Percentiles rank a stretch among this genome's conserved stretches.
phyloP scores from a whole-genome alignment of 2,888 invertebrate genomes.

The Lasioglossum vierecki region DNA sequence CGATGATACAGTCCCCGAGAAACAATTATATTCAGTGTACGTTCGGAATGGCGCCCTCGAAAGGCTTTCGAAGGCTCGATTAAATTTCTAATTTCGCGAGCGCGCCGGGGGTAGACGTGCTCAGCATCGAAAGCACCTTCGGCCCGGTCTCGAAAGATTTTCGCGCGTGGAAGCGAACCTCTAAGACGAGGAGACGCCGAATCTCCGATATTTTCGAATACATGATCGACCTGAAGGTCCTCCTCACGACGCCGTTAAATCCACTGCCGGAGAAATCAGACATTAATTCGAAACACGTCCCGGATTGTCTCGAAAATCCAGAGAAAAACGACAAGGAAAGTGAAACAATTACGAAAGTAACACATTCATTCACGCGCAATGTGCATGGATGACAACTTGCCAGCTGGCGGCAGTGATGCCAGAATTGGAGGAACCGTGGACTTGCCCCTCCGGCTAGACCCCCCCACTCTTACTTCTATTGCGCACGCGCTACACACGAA shows the following conservation, averaged over 20 bases:
- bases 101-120: background rate
- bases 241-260: constrained; percentile 23
- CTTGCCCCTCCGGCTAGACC: too few relatives aligned
- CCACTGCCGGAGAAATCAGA: background rate
- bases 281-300: constrained; percentile 4
- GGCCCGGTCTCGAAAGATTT: background rate
- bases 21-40: constrained; percentile 13
- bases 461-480: too few relatives aligned
- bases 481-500: too few relatives aligned
- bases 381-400: background rate
- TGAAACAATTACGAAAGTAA: constrained; percentile 63
- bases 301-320: constrained; percentile 22
- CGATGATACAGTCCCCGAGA: background rate
- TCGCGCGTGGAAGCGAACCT: background rate
- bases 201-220: constrained; percentile 11
- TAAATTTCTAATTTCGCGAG: background rate
- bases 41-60: constrained; percentile 8
- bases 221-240: background rate
- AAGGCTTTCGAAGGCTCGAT: constrained; percentile 5
- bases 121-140: background rate
- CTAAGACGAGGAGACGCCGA: background rate
- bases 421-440: too few relatives aligned
- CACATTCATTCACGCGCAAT: background rate
- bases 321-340: constrained; percentile 16
- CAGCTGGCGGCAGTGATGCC: too few relatives aligned